Percentiles rank a stretch among this genome's conserved stretches.
phyloP scores from a whole-genome alignment of 2,797 vertebrate species.

The Gallirallus australis region DNA sequence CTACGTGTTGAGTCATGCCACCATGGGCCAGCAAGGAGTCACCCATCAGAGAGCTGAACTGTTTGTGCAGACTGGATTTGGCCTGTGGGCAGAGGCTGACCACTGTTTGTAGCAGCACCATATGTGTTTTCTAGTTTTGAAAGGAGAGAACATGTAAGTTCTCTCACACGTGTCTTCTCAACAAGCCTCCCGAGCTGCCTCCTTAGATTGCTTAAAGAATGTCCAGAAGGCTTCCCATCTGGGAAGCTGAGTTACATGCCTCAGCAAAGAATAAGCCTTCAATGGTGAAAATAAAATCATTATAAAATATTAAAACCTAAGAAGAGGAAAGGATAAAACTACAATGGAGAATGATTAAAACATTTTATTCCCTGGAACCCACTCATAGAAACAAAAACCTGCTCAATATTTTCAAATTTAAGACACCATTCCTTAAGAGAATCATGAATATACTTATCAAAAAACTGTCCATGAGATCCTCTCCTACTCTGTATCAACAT shows the following conservation, averaged over 20 bases:
- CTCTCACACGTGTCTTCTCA: not conserved
- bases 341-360: not conserved
- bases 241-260: not conserved
- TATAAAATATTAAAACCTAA: not conserved
- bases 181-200: not conserved
- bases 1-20: accelerated
- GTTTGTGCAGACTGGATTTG: not conserved
- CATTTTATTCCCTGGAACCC: not conserved
- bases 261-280: not conserved
- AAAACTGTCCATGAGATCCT: not conserved
- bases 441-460: not conserved
- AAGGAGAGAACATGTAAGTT: not conserved
- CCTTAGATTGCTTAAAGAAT: not conserved
- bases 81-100: not conserved
- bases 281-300: not conserved
- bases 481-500: not conserved
- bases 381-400: not conserved
- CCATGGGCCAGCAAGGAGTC: not conserved
- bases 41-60: not conserved
- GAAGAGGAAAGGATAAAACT: not conserved
- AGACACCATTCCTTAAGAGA: not conserved
- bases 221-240: not conserved
- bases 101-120: accelerated
- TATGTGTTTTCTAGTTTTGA: not conserved
- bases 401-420: not conserved